Evolutionary conservation across 2,888 invertebrate species (phyloP), one percentile per base, ranked within the genome.

Genomic region (Chouioia cunea): DNA sequence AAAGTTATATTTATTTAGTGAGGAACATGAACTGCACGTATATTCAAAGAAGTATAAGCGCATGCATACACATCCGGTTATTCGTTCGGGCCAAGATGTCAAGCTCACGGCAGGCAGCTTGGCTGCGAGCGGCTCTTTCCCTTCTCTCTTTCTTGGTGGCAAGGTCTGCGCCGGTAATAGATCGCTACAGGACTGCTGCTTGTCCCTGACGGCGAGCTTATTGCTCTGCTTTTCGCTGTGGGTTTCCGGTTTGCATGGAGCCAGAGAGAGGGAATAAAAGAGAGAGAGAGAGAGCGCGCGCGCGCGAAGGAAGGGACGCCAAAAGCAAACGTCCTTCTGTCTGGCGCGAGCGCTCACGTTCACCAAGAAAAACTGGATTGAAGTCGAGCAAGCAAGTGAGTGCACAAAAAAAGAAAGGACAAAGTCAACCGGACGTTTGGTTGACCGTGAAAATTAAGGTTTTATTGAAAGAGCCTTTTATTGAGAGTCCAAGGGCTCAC

Each of bases 141-240:
- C 43, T 36, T 27, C 57, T 18, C 3, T 36, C 36, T 20, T 15
- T 15, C 18, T 36, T 18, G 1, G 44, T 60, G 60, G 48, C 20
- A 53, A n/a, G 22, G 23, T 14, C 47, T 59, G 58, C 66, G 60
- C 64, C 53, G 73, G 71, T 73, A 73, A 75, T 73, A 71, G 73
- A 74, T 74, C 72, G 74, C 73, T 73, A 73, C 71, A 64, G 59
- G 72, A 63, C 54, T 57, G 62, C 14, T n/a, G 68, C 56, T 76
- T 76, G 76, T 73, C 76, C 71, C 73, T 76, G 74, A 74, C 74
- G 71, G 70, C 72, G 53, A 69, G 72, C 74, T 74, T 76, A 74
- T 76, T 76, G 74, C 70, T 65, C 67, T 27, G 16, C 10, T 52
- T 48, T 23, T 62, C 57, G 53, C 20, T 46, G 50, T 52, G 44